Evolutionary conservation across 1,140 invertebrate species (phyloP).

Genomic region (Penaeus indicus): DNA sequence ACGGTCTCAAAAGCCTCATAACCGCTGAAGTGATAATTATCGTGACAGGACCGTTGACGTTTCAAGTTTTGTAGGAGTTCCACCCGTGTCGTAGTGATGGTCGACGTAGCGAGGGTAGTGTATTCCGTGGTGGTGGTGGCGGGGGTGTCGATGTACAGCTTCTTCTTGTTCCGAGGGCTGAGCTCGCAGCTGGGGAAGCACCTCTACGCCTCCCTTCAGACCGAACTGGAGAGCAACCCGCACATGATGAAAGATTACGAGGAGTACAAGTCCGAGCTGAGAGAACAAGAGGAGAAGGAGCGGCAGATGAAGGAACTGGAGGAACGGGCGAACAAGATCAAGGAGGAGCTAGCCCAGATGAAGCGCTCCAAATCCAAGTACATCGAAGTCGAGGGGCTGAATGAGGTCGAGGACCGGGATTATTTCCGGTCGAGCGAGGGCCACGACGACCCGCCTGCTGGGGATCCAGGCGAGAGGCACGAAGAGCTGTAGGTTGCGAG

Average conservation of each 20-base stretch:
- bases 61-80: not conserved
- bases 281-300: slow-evolving; percentile 24
- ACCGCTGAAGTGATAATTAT: too few relatives aligned
- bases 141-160: slow-evolving; percentile 29
- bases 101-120: slow-evolving; percentile 16
- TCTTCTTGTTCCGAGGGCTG: slow-evolving; percentile 24
- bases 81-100: slow-evolving; percentile 18
- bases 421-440: too few relatives aligned
- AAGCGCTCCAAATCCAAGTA: not conserved
- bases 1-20: too few relatives aligned
- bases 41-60: too few relatives aligned
- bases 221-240: slow-evolving; percentile 35
- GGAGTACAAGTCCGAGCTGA: slow-evolving; percentile 33
- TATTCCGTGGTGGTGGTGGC: slow-evolving; percentile 40
- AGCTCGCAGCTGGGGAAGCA: slow-evolving; percentile 29
- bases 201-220: slow-evolving; percentile 11
- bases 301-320: slow-evolving; percentile 45
- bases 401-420: not conserved
- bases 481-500: too few relatives aligned
- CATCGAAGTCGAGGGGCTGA: not conserved
- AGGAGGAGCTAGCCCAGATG: slow-evolving; percentile 16
- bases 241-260: slow-evolving; percentile 42
- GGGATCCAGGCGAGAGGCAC: too few relatives aligned
- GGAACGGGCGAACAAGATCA: slow-evolving; percentile 39
- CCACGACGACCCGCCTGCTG: too few relatives aligned